A percentile compares a stretch with the other conserved stretches of the same genome.
phyloP scores from a whole-genome alignment of 1,140 invertebrate genomes.

The Caenorhabditis tropicalis region DNA sequence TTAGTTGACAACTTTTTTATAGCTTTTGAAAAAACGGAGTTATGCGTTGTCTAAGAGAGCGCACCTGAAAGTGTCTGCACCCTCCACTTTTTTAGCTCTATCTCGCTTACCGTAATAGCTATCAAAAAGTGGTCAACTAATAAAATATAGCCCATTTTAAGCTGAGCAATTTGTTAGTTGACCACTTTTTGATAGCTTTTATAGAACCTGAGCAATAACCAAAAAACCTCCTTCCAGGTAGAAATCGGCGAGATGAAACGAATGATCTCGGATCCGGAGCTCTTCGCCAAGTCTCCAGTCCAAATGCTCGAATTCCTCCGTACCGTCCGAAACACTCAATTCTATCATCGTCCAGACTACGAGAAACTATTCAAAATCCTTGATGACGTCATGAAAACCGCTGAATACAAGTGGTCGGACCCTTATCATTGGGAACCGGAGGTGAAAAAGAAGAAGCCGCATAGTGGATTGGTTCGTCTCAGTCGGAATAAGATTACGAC shows the following conservation, averaged over 20 bases:
- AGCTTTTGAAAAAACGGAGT: too few species aligned
- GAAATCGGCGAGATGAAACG: conserved; percentile 60
- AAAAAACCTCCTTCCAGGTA: too few species aligned
- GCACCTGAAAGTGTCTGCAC: too few species aligned
- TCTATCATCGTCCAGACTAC: conserved; percentile 65
- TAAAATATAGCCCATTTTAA: too few species aligned
- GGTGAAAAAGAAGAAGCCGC: background rate
- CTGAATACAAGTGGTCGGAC: conserved; percentile 49
- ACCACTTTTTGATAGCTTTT: too few species aligned
- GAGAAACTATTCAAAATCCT: conserved; percentile 51
- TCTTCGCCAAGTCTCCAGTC: conserved; percentile 59
- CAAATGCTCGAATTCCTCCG: conserved; percentile 58
- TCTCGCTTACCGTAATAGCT: too few species aligned
- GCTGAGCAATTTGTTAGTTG: too few species aligned
- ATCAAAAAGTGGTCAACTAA: too few species aligned
- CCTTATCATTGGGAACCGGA: conserved; percentile 56
- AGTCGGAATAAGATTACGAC: background rate
- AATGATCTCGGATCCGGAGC: conserved; percentile 48
- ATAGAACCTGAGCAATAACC: too few species aligned
- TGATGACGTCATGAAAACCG: conserved; percentile 55
- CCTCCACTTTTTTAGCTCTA: too few species aligned
- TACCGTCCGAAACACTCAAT: conserved; percentile 55
- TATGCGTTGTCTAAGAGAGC: too few species aligned
- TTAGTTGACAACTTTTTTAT: too few species aligned
- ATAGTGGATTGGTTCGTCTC: background rate